Base-by-base conservation (phyloP, 2,888 invertebrate genomes). In the Drosophila recens region DNA sequence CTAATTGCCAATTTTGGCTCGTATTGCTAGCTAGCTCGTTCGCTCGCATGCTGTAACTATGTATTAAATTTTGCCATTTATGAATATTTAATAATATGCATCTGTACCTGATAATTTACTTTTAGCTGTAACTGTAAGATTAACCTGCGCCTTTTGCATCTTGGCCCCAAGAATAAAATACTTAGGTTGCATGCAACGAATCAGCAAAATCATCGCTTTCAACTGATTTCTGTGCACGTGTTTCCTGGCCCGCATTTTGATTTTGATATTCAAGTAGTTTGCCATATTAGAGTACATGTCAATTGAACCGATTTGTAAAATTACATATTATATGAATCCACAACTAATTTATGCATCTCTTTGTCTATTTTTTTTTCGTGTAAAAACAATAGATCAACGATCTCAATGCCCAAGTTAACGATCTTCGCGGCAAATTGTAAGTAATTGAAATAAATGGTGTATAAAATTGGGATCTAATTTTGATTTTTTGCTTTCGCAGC, bases 341-440 rank as follows among this genome's bases (percentile, higher is more conserved):
- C 3, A 38, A 38, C 36, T 58, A 58, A 48, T 56, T 20, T n/a
- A 23, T 43, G 13, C 6, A 33, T 42, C 8, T 52, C 17, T 57
- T 34, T 38, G 30, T 72, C 33, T 17, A 17, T 75, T 46, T 75
- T 30, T 59, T 52, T 46, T 53, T 4, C 5, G 34, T 20, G n/a
- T 13, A 11, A 3, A 20, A 11, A 42, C 38, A 57, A 51, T 94
- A 99, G 98, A 99, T 99, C 95, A 95, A 97, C 94, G 98, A 99
- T 94, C 96, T 99, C 94, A 99, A 98, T 95, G 96, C 98, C 94
- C 98, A 99, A 95, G 99, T 99, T 93, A 99, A 99, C 94, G 99
- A 99, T 95, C 97, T 99, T 93, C 97, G 99, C 95, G 99, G 99
- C 93, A 99, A 99, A 97, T 99, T 99, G 98, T 98, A 95, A 97